Base-by-base conservation (phyloP, 2,888 invertebrate genomes). In the Lypha dubia region DNA sequence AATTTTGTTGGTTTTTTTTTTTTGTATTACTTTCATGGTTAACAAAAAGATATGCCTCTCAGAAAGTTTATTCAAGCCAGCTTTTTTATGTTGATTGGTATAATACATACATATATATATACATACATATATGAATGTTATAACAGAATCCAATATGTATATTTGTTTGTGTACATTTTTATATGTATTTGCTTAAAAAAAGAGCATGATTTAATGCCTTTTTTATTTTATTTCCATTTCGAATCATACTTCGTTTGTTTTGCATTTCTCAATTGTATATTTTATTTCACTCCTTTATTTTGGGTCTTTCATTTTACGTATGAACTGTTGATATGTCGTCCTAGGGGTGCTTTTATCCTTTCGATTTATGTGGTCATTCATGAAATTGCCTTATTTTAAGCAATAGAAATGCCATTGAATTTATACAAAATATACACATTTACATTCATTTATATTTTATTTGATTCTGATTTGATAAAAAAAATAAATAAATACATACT, bases 311-410 rank as follows among this genome's bases (percentile, higher is more conserved):
- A n/a, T 15, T 62, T 74, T 63, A 84, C 77, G 68, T 81, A 77
- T 70, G 81, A 79, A 62, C 81, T 81, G 73, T 79, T 84, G 84
- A 84, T 81, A 74, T 84, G 70, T 70, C 68, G 81, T 84, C 84
- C 84, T 81, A 58, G 73, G 85, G 76, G 76, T 75, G 81, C 76
- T 77, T 79, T 86, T 85, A 86, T 76, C 79, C 83, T 62, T 80
- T 84, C 84, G 79, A 83, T 83, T 86, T 86, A 86, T 86, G 86
- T 68, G 86, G 86, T 84, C 86, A 86, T 83, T 86, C 84, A 84
- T 86, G 86, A 86, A 86, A 82, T 86, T 86, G 84, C 84, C 82
- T 79, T 80, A 83, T 81, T 84, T 84, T 68, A 77, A 70, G 80
- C 76, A 74, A 79, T 70, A 80, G 35, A 63, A 76, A 76, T 60